phyloP scores from a whole-genome alignment of 2,113 vertebrate genomes.

The rabbit (Oryctolagus cuniculus) region mOryCun1.1 NC_091432.1:108328501-108329000 shows the following conservation, averaged over 20 bases:
- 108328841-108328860: background rate
- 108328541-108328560: conserved; percentile 46
- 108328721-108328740: background rate
- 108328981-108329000: background rate
- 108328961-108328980: background rate
- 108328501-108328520: background rate
- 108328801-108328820: background rate
- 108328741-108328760: conserved; percentile 30
- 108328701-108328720: background rate
- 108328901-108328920: background rate
- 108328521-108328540: background rate
- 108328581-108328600: conserved; percentile 11
- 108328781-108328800: background rate
- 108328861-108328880: background rate
- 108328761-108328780: background rate
- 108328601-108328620: background rate
- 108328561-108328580: background rate
- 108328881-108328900: background rate
- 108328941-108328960: background rate
- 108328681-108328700: background rate
- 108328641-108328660: conserved; percentile 20
- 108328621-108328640: background rate
- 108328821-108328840: background rate
- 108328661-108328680: background rate
- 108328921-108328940: background rate